phyloP scores from a whole-genome alignment of 53 echinoderm and acorn worm species.

The Paracentrotus lividus region DNA sequence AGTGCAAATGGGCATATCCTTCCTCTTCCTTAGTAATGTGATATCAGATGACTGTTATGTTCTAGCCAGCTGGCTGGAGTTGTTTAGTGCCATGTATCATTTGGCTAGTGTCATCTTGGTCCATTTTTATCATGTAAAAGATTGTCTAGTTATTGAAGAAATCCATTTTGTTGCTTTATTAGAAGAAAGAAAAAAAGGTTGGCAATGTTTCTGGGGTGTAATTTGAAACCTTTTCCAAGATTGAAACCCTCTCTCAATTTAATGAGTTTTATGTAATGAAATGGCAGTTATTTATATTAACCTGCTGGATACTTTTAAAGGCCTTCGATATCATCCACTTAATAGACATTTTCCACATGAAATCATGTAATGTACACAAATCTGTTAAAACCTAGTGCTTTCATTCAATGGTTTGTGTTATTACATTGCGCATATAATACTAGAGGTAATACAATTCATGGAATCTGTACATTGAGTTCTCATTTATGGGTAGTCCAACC shows the following conservation, averaged over 20 bases:
- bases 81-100: too few species aligned
- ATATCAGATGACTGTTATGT: too few species aligned
- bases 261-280: not conserved
- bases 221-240: too few species aligned
- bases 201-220: too few species aligned
- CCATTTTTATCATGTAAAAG: too few species aligned
- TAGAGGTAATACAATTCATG: not conserved
- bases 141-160: too few species aligned
- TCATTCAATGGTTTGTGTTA: not conserved
- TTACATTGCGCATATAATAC: not conserved
- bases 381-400: not conserved
- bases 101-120: too few species aligned
- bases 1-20: not conserved
- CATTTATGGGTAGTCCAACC: not conserved
- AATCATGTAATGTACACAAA: not conserved
- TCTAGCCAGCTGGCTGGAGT: too few species aligned
- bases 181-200: too few species aligned
- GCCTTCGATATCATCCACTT: not conserved
- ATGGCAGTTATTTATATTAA: not conserved
- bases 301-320: not conserved
- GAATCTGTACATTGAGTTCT: not conserved
- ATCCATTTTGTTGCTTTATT: too few species aligned
- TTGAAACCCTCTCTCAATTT: too few species aligned
- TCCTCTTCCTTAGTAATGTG: too few species aligned
- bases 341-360: not conserved